A percentile compares a stretch with the other conserved stretches of the same genome.
Evolutionary conservation across 2,888 invertebrate species (phyloP).

Genomic region (Orchesellides sinensis): DNA sequence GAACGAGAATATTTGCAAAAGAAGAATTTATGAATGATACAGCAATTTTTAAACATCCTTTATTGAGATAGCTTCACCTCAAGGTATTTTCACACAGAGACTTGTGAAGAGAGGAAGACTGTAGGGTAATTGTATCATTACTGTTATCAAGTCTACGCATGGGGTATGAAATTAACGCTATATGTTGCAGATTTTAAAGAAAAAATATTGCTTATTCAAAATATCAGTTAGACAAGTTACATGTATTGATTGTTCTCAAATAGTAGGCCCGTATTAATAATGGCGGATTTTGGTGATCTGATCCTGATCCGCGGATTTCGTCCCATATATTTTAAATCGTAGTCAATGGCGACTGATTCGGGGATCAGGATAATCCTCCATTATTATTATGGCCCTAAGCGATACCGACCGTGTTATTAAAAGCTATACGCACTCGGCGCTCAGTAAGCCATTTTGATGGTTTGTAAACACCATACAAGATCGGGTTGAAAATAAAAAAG

Average conservation of each 20-base stretch:
- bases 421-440: neutral
- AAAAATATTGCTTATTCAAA: neutral
- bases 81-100: constrained; percentile 30
- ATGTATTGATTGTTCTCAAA: too few relatives aligned
- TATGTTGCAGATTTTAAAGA: neutral
- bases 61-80: neutral
- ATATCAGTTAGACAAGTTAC: neutral
- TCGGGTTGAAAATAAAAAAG: neutral
- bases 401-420: too few relatives aligned
- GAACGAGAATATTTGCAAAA: constrained; percentile 20
- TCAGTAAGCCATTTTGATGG: neutral
- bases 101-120: constrained; percentile 13
- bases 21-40: constrained; percentile 16
- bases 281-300: too few relatives aligned
- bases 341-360: neutral
- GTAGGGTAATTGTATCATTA: constrained; percentile 25
- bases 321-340: neutral
- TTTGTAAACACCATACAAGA: too few relatives aligned
- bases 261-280: too few relatives aligned
- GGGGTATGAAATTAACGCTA: too few relatives aligned
- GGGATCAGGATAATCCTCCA: too few relatives aligned
- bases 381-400: too few relatives aligned
- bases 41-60: constrained; percentile 14
- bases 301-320: too few relatives aligned
- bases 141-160: neutral